Evolutionary conservation across 1,140 invertebrate genomes (phyloP).

Genomic region (Globodera ellingtonae): DNA sequence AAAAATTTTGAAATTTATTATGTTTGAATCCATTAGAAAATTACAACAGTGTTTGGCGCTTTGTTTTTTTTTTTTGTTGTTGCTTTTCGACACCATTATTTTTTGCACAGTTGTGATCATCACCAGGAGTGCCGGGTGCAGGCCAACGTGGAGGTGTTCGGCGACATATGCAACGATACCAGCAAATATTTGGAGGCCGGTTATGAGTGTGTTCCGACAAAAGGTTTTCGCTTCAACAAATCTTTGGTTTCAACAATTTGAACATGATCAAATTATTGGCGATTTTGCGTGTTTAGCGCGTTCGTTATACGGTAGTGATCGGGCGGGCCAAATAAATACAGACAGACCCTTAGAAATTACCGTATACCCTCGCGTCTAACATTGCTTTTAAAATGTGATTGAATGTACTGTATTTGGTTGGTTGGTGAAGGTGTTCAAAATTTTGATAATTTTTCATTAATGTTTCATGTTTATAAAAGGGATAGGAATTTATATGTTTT

Average conservation of each 20-base stretch:
- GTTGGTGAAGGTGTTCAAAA: no score
- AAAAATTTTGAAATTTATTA: neutral
- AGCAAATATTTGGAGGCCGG: slow-evolving; percentile 28
- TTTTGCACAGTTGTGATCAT: slow-evolving; percentile 20
- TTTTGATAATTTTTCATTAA: no score
- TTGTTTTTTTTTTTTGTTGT: neutral
- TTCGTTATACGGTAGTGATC: neutral
- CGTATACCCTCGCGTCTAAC: no score
- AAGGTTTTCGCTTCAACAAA: neutral
- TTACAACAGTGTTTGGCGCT: neutral
- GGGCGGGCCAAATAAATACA: neutral
- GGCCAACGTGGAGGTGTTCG: slow-evolving; percentile 21
- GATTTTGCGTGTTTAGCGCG: neutral
- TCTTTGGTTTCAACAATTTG: neutral
- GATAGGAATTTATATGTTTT: no score
- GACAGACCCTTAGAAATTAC: neutral
- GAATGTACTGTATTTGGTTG: no score
- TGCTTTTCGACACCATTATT: neutral
- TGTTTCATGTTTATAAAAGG: no score
- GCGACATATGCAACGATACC: slow-evolving; percentile 12
- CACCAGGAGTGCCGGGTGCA: slow-evolving; percentile 1
- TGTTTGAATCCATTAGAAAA: neutral
- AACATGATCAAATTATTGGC: no score
- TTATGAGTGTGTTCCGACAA: slow-evolving; percentile 17
- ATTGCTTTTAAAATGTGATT: no score